These are phyloP conservation scores for Tetropium fuscum DNA, from an alignment of 2,888 invertebrate species.

Conservation along the genomic window DNA sequence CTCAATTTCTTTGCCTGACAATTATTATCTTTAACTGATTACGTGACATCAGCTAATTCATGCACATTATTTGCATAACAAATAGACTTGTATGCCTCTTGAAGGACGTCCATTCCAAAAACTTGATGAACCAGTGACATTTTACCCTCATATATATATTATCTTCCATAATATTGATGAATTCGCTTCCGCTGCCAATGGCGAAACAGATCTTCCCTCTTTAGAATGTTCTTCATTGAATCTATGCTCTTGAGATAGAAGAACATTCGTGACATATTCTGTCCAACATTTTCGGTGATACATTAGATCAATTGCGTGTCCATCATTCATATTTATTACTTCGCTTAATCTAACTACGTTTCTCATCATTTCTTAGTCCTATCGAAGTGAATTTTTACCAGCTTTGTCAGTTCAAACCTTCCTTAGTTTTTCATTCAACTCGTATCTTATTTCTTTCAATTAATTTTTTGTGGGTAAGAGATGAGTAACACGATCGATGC, in stretches of 20 bases:
- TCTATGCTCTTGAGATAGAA: neutral
- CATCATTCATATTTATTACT: neutral
- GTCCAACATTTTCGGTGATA: slow-evolving; percentile 1
- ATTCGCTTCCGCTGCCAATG: neutral
- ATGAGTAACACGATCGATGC: no score
- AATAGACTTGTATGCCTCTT: slow-evolving; percentile 1
- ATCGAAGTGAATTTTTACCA: no score
- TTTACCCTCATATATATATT: no score
- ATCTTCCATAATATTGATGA: slow-evolving; percentile 2
- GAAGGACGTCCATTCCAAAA: neutral
- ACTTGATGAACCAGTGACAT: neutral
- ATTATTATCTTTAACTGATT: no score
- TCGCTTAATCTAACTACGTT: no score
- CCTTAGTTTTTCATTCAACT: no score
- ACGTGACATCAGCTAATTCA: neutral
- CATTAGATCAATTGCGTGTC: neutral
- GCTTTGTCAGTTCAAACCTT: no score
- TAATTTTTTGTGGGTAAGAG: no score
- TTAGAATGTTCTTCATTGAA: neutral
- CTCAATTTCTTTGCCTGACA: neutral
- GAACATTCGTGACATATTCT: slow-evolving; percentile 1
- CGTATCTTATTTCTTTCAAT: no score
- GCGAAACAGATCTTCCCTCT: slow-evolving; percentile 1
- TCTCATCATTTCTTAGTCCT: no score
- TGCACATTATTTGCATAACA: neutral